Percentiles rank a stretch among this genome's conserved stretches.
phyloP scores from a whole-genome alignment of 2,113 vertebrate genomes.

The Oryzias curvinotus region DNA sequence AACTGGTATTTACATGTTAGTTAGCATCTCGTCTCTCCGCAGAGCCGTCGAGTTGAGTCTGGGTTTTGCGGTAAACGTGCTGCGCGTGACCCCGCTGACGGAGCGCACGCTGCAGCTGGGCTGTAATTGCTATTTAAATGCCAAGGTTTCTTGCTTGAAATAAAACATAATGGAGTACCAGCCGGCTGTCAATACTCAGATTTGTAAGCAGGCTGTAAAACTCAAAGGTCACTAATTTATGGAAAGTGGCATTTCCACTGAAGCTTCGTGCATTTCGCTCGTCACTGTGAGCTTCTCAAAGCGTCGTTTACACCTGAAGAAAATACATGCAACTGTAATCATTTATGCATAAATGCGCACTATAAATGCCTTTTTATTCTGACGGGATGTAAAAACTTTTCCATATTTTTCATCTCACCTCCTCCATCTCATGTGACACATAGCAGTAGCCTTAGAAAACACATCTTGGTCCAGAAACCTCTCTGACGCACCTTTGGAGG shows the following conservation, averaged over 20 bases:
- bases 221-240: slow-evolving; percentile 63
- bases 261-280: slow-evolving; percentile 36
- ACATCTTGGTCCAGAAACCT: too few species aligned
- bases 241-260: slow-evolving; percentile 54
- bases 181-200: slow-evolving; percentile 48
- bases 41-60: slow-evolving; percentile 22
- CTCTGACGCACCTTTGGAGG: too few species aligned
- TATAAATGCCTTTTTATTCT: slow-evolving; percentile 3
- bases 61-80: slow-evolving; percentile 18
- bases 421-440: too few species aligned
- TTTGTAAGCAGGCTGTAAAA: slow-evolving; percentile 52
- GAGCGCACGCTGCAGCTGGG: slow-evolving; percentile 21
- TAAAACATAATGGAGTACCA: slow-evolving; percentile 54
- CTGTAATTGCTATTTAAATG: slow-evolving; percentile 70
- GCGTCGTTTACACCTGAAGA: slow-evolving; percentile 25
- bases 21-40: background rate
- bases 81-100: slow-evolving; percentile 29
- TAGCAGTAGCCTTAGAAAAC: too few species aligned
- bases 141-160: slow-evolving; percentile 52
- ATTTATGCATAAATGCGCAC: slow-evolving; percentile 13
- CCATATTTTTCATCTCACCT: background rate
- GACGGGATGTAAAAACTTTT: slow-evolving; percentile 19
- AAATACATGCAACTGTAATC: slow-evolving; percentile 2
- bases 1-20: background rate
- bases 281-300: slow-evolving; percentile 30